Evolutionary conservation across 2,113 vertebrate genomes (phyloP), one percentile per base, ranked within the genome.

Genomic region (Sinosuthora webbiana): DNA sequence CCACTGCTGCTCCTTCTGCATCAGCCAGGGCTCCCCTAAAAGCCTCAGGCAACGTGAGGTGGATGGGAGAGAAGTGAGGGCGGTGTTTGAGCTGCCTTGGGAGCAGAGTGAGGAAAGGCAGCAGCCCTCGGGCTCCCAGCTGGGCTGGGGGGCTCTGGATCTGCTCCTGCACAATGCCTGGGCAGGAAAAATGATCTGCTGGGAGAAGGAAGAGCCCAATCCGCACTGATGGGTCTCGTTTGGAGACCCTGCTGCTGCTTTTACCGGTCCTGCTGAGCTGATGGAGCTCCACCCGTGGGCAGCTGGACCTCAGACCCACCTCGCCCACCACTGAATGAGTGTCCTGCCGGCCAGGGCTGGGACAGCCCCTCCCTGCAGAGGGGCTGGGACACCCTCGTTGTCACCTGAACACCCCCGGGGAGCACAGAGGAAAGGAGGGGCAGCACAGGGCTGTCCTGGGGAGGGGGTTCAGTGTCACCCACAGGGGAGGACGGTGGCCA

Each of bases 171-270:
- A 33, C 1, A 0, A 37, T 2, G 37, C 42, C 53, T 45, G 63
- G 59, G 22, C 52, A 55, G 42, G 17, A 78, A 20, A 47, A 39
- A 4, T 63, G 3, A 25, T 14, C 41, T 60, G 59, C 18, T 0
- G 0, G 53, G 22, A 75, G 56, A 24, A 83, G 21, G 31, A 76
- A 33, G 70, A 65, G 25, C 19, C 84, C 62, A 33, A 1, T 6
- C 11, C 44, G 49, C 0, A 0, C 1, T 6, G 28, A 8, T 60
- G 23, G 37, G 45, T 7, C 37, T 28, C 6, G 5, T n/a, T 37
- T 31, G 37, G 35, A 76, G 16, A 30, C 10, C 4, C 28, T 8
- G 30, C 49, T 71, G 68, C 41, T 78, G 13, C 3, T 5, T 77
- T 42, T 39, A 16, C 28, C 52, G 16, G 44, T 13, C 44, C 45